Conservation (phyloP, 2,113 vertebrate species). For the Oostethus manadensis region DNA sequence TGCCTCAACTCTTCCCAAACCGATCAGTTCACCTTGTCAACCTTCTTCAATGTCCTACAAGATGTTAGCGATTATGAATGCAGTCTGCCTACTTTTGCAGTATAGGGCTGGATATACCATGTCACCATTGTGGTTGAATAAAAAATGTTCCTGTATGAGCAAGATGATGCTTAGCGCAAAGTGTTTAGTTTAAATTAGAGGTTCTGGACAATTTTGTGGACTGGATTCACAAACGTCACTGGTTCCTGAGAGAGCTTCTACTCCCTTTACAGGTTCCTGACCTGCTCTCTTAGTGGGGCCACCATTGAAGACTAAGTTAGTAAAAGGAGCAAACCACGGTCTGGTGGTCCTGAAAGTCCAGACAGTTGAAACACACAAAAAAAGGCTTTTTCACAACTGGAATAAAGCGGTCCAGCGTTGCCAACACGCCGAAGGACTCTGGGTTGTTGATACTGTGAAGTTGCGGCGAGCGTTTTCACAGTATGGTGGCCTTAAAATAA, state of each 20-base stretch:
- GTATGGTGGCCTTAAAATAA: slow-evolving; percentile 80
- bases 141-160: slow-evolving; percentile 36
- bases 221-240: slow-evolving; percentile 45
- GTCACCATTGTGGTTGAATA: slow-evolving; percentile 41
- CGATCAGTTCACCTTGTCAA: slow-evolving; percentile 33
- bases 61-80: slow-evolving; percentile 36
- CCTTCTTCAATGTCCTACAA: slow-evolving; percentile 24
- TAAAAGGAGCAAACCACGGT: too few species aligned
- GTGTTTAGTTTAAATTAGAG: slow-evolving; percentile 45
- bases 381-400: slow-evolving; percentile 6
- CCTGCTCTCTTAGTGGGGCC: slow-evolving; percentile 11
- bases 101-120: slow-evolving; percentile 31
- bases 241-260: slow-evolving; percentile 25
- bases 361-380: too few species aligned
- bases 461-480: slow-evolving; percentile 57
- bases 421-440: slow-evolving; percentile 55
- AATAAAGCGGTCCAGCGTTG: too few species aligned
- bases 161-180: slow-evolving; percentile 44
- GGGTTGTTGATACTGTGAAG: slow-evolving; percentile 75
- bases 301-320: too few species aligned
- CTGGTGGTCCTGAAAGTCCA: too few species aligned
- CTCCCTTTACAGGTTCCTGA: slow-evolving; percentile 24
- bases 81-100: slow-evolving; percentile 30
- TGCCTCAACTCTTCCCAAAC: slow-evolving; percentile 34
- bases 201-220: slow-evolving; percentile 50